phyloP scores from a whole-genome alignment of 2,888 invertebrate genomes.

The Caenorhabditis sp. region DNA sequence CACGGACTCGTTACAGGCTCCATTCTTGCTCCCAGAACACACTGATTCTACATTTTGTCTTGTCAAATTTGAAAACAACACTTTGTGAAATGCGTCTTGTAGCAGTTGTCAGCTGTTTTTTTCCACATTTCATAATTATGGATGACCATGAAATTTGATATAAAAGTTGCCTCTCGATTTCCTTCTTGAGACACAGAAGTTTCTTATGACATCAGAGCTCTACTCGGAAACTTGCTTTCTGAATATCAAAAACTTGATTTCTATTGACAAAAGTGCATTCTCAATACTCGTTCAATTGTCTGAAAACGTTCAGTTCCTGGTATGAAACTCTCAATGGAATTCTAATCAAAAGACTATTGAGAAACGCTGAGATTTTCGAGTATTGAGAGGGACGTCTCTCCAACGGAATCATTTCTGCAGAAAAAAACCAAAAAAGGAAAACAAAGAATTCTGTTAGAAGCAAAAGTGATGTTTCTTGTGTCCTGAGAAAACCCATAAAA shows the following conservation, averaged over 20 bases:
- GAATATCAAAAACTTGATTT: neutral
- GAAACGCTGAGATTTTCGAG: neutral
- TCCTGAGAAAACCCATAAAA: constrained; percentile 30
- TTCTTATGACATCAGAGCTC: constrained; percentile 3
- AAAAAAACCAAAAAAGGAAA: constrained; percentile 4
- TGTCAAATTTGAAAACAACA: neutral
- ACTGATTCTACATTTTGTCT: too few species aligned
- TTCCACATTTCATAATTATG: too few species aligned
- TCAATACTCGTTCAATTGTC: neutral
- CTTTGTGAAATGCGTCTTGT: neutral
- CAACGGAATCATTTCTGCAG: constrained; percentile 20
- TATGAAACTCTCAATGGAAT: constrained; percentile 20
- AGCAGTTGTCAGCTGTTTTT: too few species aligned
- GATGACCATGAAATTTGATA: too few species aligned
- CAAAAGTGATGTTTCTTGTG: constrained; percentile 38
- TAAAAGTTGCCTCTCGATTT: too few species aligned
- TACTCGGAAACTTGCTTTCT: neutral
- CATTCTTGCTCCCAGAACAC: too few species aligned
- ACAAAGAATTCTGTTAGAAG: neutral
- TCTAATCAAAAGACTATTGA: constrained; percentile 9
- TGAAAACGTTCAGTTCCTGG: neutral
- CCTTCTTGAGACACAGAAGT: too few species aligned
- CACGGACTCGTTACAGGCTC: too few species aligned
- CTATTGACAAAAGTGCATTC: neutral
- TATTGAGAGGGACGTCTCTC: neutral